A percentile compares a stretch with the other conserved stretches of the same genome.
Conservation (phyloP, 2,113 vertebrate genomes). For the Mobula birostris region DNA sequence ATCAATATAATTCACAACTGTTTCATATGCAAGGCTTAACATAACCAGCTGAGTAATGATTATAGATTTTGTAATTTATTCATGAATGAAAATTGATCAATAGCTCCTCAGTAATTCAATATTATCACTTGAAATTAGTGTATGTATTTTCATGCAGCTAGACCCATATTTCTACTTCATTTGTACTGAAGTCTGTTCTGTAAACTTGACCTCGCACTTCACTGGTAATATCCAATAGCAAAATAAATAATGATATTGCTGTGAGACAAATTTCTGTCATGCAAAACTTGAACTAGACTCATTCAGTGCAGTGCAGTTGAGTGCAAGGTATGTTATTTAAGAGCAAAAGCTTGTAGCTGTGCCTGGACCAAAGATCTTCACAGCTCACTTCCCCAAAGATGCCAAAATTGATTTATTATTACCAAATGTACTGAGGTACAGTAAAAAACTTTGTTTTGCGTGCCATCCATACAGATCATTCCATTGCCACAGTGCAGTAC, state of each 20-base stretch:
- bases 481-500: too few species aligned
- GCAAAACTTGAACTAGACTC: not conserved
- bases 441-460: too few species aligned
- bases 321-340: not conserved
- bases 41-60: slow-evolving; percentile 2
- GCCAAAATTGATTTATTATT: too few species aligned
- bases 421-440: too few species aligned
- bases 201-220: not conserved
- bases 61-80: slow-evolving; percentile 25
- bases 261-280: not conserved
- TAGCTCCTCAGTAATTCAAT: not conserved
- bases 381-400: not conserved
- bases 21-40: not conserved
- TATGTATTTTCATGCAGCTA: not conserved
- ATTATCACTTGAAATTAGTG: slow-evolving; percentile 1
- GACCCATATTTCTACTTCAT: not conserved
- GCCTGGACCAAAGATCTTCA: not conserved
- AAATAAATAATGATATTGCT: not conserved
- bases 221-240: not conserved
- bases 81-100: slow-evolving; percentile 23
- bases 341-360: not conserved
- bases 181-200: not conserved
- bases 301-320: too few species aligned
- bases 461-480: too few species aligned
- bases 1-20: slow-evolving; percentile 2